A percentile compares a stretch with the other conserved stretches of the same genome.
phyloP scores from a whole-genome alignment of 2,797 vertebrate genomes.

The Heterohyrax brucei region DNA sequence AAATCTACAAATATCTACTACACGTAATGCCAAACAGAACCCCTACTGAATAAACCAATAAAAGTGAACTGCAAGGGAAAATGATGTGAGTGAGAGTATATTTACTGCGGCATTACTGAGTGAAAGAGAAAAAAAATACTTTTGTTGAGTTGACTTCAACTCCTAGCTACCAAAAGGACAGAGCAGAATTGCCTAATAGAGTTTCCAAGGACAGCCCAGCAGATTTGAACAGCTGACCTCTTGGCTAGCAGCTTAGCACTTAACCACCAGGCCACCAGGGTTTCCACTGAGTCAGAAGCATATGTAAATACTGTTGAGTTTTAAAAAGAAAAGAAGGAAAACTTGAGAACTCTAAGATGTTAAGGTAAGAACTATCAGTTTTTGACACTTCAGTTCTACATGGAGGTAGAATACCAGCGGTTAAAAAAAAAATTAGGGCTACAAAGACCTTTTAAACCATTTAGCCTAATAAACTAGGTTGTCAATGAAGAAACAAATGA shows the following conservation, averaged over 20 bases:
- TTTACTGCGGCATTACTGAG: background rate
- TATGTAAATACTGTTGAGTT: background rate
- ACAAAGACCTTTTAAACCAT: background rate
- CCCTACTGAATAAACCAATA: conserved; percentile 1
- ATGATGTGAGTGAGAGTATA: background rate
- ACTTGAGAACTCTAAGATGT: background rate
- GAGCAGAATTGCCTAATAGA: too few species aligned
- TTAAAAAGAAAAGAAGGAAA: conserved; percentile 40
- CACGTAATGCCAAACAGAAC: background rate
- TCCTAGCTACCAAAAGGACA: too few species aligned
- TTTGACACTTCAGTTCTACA: background rate
- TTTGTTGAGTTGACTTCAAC: too few species aligned
- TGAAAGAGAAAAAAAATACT: background rate
- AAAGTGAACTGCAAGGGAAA: conserved; percentile 33
- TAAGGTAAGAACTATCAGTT: background rate
- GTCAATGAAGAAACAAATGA: background rate
- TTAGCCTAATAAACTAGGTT: background rate
- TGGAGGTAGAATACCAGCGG: background rate
- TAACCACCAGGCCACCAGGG: too few species aligned
- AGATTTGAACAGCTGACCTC: too few species aligned
- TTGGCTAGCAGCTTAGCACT: too few species aligned
- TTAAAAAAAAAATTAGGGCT: background rate
- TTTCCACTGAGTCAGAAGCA: too few species aligned
- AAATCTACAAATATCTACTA: background rate
- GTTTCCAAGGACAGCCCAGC: too few species aligned